These are phyloP conservation scores for Anabacerthia variegaticeps DNA, from an alignment of 2,797 vertebrate genomes.

Conservation along the genomic window DNA sequence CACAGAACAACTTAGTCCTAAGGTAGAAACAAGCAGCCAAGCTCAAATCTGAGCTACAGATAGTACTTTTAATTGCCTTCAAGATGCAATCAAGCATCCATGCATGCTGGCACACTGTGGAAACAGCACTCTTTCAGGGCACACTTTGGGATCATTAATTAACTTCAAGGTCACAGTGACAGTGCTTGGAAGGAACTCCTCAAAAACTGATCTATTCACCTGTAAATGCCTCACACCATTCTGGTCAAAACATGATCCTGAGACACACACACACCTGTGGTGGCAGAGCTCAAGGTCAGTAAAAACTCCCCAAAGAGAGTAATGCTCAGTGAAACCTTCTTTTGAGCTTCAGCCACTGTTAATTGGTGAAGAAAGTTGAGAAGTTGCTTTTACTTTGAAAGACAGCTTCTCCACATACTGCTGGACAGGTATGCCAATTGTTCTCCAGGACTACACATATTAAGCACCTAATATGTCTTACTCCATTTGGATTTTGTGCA, in stretches of 20 bases:
- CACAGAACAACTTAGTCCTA: neutral
- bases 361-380: neutral
- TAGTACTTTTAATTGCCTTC: neutral
- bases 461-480: neutral
- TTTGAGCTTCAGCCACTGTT: neutral
- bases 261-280: neutral
- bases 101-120: neutral
- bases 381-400: neutral
- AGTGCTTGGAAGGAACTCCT: neutral
- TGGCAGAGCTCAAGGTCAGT: neutral
- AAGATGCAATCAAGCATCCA: neutral
- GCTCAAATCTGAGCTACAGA: neutral
- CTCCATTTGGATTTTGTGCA: neutral
- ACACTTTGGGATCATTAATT: rapidly evolving
- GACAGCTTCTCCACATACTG: rapidly evolving
- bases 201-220: neutral
- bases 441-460: neutral
- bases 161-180: neutral
- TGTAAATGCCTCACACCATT: neutral
- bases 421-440: neutral
- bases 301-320: neutral
- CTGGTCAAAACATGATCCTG: neutral
- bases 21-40: neutral
- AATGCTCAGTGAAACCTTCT: neutral
- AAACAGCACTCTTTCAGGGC: neutral